phyloP scores from a whole-genome alignment of 2,888 invertebrate genomes.

The Bibio marci region DNA sequence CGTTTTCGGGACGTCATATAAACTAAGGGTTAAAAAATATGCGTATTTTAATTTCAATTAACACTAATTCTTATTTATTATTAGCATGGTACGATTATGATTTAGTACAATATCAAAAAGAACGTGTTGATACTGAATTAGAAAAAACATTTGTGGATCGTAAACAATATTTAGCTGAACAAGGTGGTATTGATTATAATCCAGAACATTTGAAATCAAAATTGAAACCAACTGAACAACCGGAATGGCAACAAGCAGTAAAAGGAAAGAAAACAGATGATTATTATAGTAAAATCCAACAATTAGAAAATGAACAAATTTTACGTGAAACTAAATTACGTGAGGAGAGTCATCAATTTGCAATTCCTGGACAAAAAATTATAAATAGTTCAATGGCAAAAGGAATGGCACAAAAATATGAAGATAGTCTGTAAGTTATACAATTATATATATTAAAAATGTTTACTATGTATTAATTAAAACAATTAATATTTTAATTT shows the following conservation, averaged over 20 bases:
- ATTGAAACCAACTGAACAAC: slow-evolving; percentile 50
- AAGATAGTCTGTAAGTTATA: slow-evolving; percentile 62
- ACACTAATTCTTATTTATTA: too few species aligned
- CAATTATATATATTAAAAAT: too few species aligned
- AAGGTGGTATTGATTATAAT: slow-evolving; percentile 39
- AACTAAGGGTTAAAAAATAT: too few species aligned
- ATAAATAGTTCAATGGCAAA: slow-evolving; percentile 57
- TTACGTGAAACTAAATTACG: slow-evolving; percentile 63
- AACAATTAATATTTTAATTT: too few species aligned
- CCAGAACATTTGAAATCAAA: slow-evolving; percentile 45
- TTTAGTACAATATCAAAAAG: slow-evolving; percentile 66
- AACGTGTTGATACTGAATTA: slow-evolving; percentile 62
- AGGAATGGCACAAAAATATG: slow-evolving; percentile 77
- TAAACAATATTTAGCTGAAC: slow-evolving; percentile 48
- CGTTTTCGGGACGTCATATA: too few species aligned
- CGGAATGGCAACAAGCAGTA: slow-evolving; percentile 73
- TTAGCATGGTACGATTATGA: slow-evolving; percentile 87
- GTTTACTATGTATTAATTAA: too few species aligned
- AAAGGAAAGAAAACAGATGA: slow-evolving; percentile 68
- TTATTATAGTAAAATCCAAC: slow-evolving; percentile 66
- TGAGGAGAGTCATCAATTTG: slow-evolving; percentile 63
- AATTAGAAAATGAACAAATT: slow-evolving; percentile 70
- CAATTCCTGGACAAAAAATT: slow-evolving; percentile 70
- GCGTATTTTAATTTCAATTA: too few species aligned
- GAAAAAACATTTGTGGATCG: slow-evolving; percentile 80